Conservation (phyloP, 2,113 vertebrate genomes). For the Pelusios castaneus region DNA sequence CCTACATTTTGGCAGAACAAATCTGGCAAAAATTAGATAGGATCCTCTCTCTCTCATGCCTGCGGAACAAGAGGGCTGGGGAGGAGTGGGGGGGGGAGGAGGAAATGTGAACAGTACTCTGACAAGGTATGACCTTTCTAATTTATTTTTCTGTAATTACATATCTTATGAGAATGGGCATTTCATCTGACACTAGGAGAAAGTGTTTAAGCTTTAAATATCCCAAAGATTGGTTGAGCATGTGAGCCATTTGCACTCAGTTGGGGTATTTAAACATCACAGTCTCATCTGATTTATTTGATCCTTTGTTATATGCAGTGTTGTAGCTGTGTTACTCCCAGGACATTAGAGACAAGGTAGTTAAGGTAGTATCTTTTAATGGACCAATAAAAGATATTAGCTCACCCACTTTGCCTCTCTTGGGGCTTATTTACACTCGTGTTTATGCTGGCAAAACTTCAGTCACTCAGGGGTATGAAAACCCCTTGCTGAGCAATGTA, state of each 20-base stretch:
- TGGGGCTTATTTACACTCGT: no score
- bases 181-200: background rate
- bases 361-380: no score
- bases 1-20: background rate
- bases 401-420: no score
- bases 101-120: background rate
- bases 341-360: no score
- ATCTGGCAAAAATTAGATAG: background rate
- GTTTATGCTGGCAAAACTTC: no score
- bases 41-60: background rate
- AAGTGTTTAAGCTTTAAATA: background rate
- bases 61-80: no score
- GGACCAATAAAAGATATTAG: no score
- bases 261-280: background rate
- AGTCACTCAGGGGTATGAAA: no score
- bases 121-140: background rate
- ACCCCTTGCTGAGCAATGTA: no score
- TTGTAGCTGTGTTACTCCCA: background rate
- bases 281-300: background rate
- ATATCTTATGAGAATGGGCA: background rate
- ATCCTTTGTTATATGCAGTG: background rate
- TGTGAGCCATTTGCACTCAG: background rate
- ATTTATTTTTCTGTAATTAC: background rate
- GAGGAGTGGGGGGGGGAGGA: no score
- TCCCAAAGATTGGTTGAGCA: background rate